Evolutionary conservation across 1,140 invertebrate genomes (phyloP).

Genomic region (Thaumetopoea pityocampa): DNA sequence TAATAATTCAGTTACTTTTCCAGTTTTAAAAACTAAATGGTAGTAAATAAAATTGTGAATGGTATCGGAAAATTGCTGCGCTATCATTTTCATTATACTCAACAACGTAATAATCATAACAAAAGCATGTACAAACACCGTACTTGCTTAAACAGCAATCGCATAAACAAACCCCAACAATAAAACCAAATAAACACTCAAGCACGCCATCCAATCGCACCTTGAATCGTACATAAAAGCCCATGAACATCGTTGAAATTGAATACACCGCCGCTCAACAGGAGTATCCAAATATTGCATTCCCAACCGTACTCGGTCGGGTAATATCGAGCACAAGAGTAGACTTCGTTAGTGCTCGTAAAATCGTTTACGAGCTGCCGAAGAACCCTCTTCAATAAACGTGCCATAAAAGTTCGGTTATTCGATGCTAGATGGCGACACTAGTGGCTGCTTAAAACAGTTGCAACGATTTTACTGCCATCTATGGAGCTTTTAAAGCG

Average conservation of each 20-base stretch:
- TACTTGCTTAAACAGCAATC: slow-evolving; percentile 74
- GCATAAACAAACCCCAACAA: slow-evolving; percentile 75
- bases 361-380: slow-evolving; percentile 74
- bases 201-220: slow-evolving; percentile 75
- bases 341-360: slow-evolving; percentile 67
- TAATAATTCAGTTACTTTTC: slow-evolving; percentile 9
- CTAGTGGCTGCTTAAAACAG: slow-evolving; percentile 66
- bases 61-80: slow-evolving; percentile 37
- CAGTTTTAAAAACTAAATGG: slow-evolving; percentile 11
- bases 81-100: slow-evolving; percentile 52
- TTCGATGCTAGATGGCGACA: slow-evolving; percentile 69
- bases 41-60: slow-evolving; percentile 21
- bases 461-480: slow-evolving; percentile 70
- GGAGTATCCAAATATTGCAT: slow-evolving; percentile 64
- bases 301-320: slow-evolving; percentile 63
- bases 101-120: slow-evolving; percentile 73
- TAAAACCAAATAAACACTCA: slow-evolving; percentile 74
- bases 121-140: slow-evolving; percentile 68
- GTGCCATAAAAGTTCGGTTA: slow-evolving; percentile 74
- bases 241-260: slow-evolving; percentile 70
- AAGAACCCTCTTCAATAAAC: slow-evolving; percentile 73
- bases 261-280: slow-evolving; percentile 62
- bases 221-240: slow-evolving; percentile 75
- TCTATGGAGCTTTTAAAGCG: slow-evolving; percentile 71
- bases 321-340: slow-evolving; percentile 64